Evolutionary conservation across 2,888 invertebrate species (phyloP).

Genomic region (Hirtodrosophila duncani): DNA sequence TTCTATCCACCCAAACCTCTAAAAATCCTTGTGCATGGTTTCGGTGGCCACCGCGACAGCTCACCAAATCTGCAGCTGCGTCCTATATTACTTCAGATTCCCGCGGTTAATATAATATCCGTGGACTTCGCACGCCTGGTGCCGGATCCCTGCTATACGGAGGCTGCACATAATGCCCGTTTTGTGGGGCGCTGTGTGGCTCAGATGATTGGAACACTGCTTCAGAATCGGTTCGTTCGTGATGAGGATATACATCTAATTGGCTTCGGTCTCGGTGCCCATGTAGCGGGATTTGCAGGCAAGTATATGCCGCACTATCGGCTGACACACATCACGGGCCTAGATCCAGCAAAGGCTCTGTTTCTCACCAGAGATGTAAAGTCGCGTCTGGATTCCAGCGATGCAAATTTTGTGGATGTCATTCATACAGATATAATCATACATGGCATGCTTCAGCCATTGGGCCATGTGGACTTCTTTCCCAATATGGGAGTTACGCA

Average conservation of each 20-base stretch:
- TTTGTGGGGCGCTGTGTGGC: constrained; percentile 81
- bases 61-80: constrained; percentile 81
- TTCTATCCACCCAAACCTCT: constrained; percentile 76
- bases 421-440: constrained; percentile 82
- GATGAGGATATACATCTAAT: constrained; percentile 80
- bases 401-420: constrained; percentile 82
- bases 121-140: constrained; percentile 82
- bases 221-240: constrained; percentile 75
- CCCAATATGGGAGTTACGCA: constrained; percentile 81
- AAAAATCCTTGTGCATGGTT: constrained; percentile 82
- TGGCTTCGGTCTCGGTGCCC: constrained; percentile 83
- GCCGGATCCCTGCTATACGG: constrained; percentile 81
- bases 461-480: constrained; percentile 81
- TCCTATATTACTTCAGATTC: constrained; percentile 80
- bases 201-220: constrained; percentile 80
- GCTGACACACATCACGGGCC: constrained; percentile 79
- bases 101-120: constrained; percentile 81
- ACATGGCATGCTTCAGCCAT: constrained; percentile 79
- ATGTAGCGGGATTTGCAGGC: constrained; percentile 80
- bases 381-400: constrained; percentile 80
- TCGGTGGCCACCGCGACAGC: constrained; percentile 80
- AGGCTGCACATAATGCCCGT: constrained; percentile 80
- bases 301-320: constrained; percentile 79
- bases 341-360: constrained; percentile 83
- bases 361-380: constrained; percentile 79